These are phyloP conservation scores for Eristalis tenax DNA, from an alignment of 2,888 invertebrate species.

Conservation along the genomic window DNA sequence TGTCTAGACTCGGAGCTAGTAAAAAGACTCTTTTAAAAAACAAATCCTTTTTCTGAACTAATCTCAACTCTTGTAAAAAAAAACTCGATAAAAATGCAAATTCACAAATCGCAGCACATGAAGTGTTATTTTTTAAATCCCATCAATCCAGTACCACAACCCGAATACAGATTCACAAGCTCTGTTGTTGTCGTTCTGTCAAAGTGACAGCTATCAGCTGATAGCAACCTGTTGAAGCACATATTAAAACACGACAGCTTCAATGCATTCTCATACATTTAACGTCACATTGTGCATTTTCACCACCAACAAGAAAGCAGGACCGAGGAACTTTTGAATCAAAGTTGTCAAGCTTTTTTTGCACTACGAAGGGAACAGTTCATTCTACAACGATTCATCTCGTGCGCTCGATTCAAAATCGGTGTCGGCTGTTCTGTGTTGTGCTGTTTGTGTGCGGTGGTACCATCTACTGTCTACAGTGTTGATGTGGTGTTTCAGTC, in stretches of 20 bases:
- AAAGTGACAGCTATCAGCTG: conserved; percentile 27
- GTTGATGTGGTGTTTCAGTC: conserved; percentile 16
- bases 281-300: conserved; percentile 5
- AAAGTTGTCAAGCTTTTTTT: not conserved
- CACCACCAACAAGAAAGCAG: not conserved
- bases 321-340: not conserved
- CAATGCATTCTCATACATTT: not conserved
- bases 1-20: too few relatives aligned
- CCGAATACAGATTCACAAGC: not conserved
- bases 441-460: not conserved
- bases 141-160: not conserved
- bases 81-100: too few relatives aligned
- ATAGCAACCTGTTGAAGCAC: conserved; percentile 17
- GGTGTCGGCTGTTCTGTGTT: not conserved
- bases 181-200: not conserved
- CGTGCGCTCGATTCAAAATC: not conserved
- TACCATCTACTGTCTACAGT: not conserved
- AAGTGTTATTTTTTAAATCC: not conserved
- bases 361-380: not conserved
- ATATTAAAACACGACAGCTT: not conserved
- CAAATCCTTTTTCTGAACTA: too few relatives aligned
- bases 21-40: too few relatives aligned
- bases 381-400: conserved; percentile 22
- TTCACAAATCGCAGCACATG: not conserved
- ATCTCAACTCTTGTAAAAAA: too few relatives aligned